phyloP scores from a whole-genome alignment of 2,888 invertebrate genomes.

The Aradus depressus region DNA sequence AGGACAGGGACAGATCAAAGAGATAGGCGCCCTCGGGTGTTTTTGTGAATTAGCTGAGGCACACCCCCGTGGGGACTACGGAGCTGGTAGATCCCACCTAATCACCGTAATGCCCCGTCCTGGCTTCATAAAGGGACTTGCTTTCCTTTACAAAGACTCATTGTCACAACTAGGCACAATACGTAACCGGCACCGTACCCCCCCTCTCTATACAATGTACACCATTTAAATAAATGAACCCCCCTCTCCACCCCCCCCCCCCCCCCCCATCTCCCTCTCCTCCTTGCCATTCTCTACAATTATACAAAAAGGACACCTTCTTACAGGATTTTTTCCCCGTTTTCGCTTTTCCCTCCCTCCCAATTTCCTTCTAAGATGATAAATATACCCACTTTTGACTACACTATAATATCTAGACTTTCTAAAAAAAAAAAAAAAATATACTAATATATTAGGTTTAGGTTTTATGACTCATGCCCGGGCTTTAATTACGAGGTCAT shows the following conservation, averaged over 20 bases:
- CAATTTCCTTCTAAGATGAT: no score
- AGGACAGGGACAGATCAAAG: no score
- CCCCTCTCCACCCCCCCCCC: neutral
- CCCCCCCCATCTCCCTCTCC: neutral
- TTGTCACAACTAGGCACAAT: constrained; percentile 6
- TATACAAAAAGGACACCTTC: neutral
- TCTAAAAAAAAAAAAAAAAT: no score
- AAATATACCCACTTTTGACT: no score
- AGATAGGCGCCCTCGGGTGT: no score
- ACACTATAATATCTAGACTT: no score
- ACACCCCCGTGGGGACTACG: constrained; percentile 4
- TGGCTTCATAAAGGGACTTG: no score
- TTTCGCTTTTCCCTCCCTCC: no score
- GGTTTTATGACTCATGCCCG: no score
- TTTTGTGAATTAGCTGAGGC: constrained; percentile 15
- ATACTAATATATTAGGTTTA: no score
- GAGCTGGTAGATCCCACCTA: constrained; percentile 10
- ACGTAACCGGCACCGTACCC: constrained; percentile 12
- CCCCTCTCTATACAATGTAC: constrained; percentile 22
- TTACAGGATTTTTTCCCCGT: no score
- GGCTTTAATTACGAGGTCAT: no score
- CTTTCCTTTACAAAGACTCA: constrained; percentile 10
- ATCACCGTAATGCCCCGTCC: constrained; percentile 14
- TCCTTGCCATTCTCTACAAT: neutral
- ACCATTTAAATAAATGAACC: constrained; percentile 25